Evolutionary conservation across 1,140 invertebrate genomes (phyloP).

Genomic region (Globodera rostochiensis): DNA sequence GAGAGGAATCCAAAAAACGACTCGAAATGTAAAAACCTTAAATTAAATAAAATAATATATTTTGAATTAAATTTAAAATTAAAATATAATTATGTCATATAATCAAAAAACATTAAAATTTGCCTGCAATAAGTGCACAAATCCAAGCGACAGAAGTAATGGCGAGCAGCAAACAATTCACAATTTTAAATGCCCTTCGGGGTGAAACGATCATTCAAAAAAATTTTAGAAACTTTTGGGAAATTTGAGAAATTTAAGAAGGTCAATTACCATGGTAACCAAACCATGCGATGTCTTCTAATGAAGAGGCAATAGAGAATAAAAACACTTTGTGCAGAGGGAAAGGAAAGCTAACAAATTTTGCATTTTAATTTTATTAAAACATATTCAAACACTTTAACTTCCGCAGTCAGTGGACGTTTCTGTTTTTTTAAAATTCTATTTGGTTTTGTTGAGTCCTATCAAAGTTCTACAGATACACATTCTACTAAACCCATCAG

Average conservation of each 20-base stretch:
- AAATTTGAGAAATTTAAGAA: background rate
- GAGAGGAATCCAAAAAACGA: background rate
- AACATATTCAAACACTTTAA: too few species aligned
- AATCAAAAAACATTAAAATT: background rate
- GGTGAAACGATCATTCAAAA: conserved; percentile 51
- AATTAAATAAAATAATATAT: background rate
- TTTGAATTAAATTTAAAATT: background rate
- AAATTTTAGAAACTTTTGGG: background rate
- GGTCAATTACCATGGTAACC: background rate
- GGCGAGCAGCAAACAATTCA: conserved; percentile 14
- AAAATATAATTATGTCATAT: background rate
- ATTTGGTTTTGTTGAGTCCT: too few species aligned
- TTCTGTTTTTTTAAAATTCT: too few species aligned
- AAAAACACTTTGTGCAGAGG: too few species aligned
- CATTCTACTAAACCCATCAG: too few species aligned
- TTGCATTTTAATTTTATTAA: too few species aligned
- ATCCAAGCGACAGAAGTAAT: conserved; percentile 24
- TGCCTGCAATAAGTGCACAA: conserved; percentile 29
- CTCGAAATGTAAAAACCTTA: background rate
- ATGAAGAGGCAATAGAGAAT: too few species aligned
- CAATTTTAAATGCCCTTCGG: conserved; percentile 6
- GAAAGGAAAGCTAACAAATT: too few species aligned
- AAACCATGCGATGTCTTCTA: background rate
- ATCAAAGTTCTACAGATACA: too few species aligned
- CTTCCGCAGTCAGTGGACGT: too few species aligned